Evolutionary conservation across 2,888 invertebrate species (phyloP), one percentile per base, ranked within the genome.

Genomic region (Sphinx pinastri): DNA sequence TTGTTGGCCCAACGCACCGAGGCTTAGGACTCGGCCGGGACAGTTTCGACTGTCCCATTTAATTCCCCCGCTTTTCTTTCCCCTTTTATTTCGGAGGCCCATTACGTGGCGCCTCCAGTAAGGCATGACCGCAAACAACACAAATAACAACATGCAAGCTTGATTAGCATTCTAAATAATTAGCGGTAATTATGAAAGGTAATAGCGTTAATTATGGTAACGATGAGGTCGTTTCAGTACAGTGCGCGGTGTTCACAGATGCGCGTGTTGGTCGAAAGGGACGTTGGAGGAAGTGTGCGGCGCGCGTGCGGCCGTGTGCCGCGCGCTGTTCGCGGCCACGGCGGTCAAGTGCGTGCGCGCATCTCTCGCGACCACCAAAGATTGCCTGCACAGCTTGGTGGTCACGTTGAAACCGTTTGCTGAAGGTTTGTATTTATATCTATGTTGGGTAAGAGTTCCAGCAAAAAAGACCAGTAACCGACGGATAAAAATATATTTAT

Each of bases 341-440:
- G 59, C 81, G 49, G 82, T 86, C 68, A 88, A 85, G 67, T 85
- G 86, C 76, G 91, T 92, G 52, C 87, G 91, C 13, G 58, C 74
- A 0, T 74, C 89, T 0, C 87, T 93, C 47, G 87, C 93, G 8
- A 71, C 77, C 12, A 90, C 93, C 13, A 88, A 88, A 49, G 93
- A 93, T 73, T 93, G 93, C 69, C 82, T 93, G 12, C 85, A 89
- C 69, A 84, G 84, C 69, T 76, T 93, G 51, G 60, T 92, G 54
- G 58, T 72, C 31, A 87, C 85, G 0, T 74, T 93, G 47, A 83
- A 77, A 31, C 87, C 88, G 1, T 76, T 88, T 19, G 7, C 3
- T 49, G 47, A 14, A 63, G 60, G 63, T 63, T 7, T 12, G 60
- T 49, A 49, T 49, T 16, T 5, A n/a, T 6, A 7, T 54, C 5